Evolutionary conservation across 2,888 invertebrate genomes (phyloP), one percentile per base, ranked within the genome.

Genomic region (Operophtera brumata): DNA sequence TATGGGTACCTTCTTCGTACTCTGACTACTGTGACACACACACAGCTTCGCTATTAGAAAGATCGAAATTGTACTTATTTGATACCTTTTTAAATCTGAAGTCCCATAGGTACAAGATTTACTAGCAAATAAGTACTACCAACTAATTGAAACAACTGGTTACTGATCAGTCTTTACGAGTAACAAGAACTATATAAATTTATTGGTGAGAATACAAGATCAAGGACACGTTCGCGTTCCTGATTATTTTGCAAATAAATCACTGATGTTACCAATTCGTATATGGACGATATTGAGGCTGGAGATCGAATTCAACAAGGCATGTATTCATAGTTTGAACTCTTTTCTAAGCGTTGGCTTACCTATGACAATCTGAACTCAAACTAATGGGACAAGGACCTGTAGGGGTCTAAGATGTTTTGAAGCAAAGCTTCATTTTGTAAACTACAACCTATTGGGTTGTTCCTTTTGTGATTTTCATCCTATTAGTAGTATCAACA

Each of bases 141-240:
- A 3, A 3, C 20, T 20, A 20, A 20, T 20, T 20, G 20, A 20
- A 20, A 20, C 20, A 20, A 20, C 20, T 20, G 4, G 2, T 4
- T 20, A 20, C 20, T 20, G 20, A 20, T 2, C 20, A 20, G 20
- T 20, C 20, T 20, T 20, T 20, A 20, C 20, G 20, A 20, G 20
- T 30, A 30, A 30, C 9, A 30, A 30, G 30, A 30, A 30, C 8
- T n/a, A 30, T 7, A 30, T 30, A 7, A 2, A 8, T 30, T 20
- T 30, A 30, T 49, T 32, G 13, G 35, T 39, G 39, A 37, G 41
- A 41, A 26, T 20, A 41, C 35, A 46, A 45, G 40, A 41, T 52
- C 41, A 46, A 35, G 45, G 52, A 36, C 47, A 34, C 13, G 47
- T 39, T 43, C 42, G 39, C 13, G 47, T 39, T 43, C 42, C 26